A percentile compares a stretch with the other conserved stretches of the same genome.
Evolutionary conservation across 2,797 vertebrate genomes (phyloP).

Genomic region (Neostethus bicornis): DNA sequence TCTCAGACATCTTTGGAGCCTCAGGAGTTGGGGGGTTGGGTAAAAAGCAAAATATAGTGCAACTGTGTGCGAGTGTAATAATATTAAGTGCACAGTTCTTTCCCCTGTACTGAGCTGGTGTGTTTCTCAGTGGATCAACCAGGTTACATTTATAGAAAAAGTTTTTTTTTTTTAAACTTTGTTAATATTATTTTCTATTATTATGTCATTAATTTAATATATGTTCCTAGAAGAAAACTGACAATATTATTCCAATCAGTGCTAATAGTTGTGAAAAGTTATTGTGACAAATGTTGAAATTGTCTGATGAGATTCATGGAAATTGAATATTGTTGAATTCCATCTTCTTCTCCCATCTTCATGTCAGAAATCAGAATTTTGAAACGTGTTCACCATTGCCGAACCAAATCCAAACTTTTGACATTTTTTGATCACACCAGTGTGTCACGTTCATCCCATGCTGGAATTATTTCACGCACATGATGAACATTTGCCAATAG

Average conservation of each 20-base stretch:
- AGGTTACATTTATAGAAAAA: conserved; percentile 67
- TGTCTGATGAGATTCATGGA: background rate
- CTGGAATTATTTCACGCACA: background rate
- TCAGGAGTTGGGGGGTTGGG: conserved; percentile 68
- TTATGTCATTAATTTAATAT: conserved; percentile 14
- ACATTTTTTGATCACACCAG: background rate
- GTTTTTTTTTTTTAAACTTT: conserved; percentile 47
- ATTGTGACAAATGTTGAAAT: background rate
- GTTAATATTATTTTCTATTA: conserved; percentile 51
- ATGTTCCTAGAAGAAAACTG: conserved; percentile 7
- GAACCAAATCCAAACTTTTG: background rate
- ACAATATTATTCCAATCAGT: conserved; percentile 2
- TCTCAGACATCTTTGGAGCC: conserved; percentile 58
- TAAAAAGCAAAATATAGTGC: conserved; percentile 53
- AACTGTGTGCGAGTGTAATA: conserved; percentile 44
- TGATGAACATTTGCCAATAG: background rate
- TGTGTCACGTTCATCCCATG: background rate
- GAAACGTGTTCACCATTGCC: background rate
- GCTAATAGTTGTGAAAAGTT: background rate
- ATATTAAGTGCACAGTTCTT: conserved; percentile 49
- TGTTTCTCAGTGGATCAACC: conserved; percentile 47
- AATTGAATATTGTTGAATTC: background rate
- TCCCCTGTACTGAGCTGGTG: conserved; percentile 36
- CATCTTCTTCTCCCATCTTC: background rate
- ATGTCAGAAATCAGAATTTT: background rate